Conservation (phyloP, 2,888 invertebrate species). For the Eilema caniola region DNA sequence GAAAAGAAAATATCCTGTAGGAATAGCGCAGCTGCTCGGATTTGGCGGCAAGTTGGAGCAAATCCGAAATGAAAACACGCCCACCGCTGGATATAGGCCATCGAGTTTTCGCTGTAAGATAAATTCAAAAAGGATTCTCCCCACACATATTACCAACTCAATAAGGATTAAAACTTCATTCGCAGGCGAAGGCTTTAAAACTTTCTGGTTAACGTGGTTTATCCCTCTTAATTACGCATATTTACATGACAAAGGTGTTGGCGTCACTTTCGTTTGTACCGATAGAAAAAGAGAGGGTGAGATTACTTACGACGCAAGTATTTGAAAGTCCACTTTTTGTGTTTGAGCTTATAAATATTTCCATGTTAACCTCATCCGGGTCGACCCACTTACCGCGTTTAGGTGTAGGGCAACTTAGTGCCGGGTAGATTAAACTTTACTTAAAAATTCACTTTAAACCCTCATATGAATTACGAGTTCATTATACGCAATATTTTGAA, state of each 20-base stretch:
- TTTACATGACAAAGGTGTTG: conserved; percentile 64
- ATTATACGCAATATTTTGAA: conserved; percentile 19
- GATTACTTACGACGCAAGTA: conserved; percentile 44
- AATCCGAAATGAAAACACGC: conserved; percentile 85
- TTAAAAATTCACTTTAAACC: conserved; percentile 52
- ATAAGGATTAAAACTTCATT: conserved; percentile 83
- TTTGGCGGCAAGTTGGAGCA: conserved; percentile 81
- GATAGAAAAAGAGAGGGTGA: conserved; percentile 49
- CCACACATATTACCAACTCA: conserved; percentile 78
- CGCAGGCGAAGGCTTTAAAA: conserved; percentile 72
- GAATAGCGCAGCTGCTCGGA: conserved; percentile 80
- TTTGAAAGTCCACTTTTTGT: conserved; percentile 61
- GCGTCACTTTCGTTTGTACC: conserved; percentile 48
- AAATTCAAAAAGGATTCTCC: conserved; percentile 80
- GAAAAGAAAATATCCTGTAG: conserved; percentile 83
- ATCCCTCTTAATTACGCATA: conserved; percentile 75
- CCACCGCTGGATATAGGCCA: conserved; percentile 75
- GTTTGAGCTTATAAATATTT: conserved; percentile 67
- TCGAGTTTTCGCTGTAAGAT: conserved; percentile 72
- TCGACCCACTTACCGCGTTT: conserved; percentile 68
- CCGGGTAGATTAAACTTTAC: conserved; percentile 56
- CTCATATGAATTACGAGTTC: conserved; percentile 32
- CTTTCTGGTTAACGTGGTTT: conserved; percentile 72
- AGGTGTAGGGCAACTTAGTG: conserved; percentile 60
- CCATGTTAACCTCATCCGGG: conserved; percentile 61